These are phyloP conservation scores for Microcebus griseorufus DNA, from an alignment of 2,113 vertebrate species.

Conservation along the genomic window DNA sequence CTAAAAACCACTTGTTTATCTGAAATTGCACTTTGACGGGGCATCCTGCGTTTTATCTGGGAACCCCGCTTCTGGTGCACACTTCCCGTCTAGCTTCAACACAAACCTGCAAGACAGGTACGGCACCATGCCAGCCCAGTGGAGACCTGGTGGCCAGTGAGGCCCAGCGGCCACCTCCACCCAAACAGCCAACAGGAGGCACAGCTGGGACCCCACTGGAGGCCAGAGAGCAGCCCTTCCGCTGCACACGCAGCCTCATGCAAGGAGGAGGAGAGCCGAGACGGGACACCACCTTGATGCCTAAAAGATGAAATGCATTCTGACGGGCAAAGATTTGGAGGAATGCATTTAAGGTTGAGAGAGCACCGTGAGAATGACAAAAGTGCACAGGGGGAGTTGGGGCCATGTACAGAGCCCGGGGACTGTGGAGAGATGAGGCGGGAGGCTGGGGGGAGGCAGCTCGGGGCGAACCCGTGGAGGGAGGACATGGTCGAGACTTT, in stretches of 20 bases:
- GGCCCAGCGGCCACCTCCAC: background rate
- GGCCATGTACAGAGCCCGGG: fast-evolving
- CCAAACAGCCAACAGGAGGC: background rate
- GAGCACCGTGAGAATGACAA: fast-evolving
- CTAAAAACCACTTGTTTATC: background rate
- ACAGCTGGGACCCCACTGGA: background rate
- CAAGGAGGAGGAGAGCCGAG: no score
- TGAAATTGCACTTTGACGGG: background rate
- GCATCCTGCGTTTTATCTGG: background rate
- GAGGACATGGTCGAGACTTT: background rate
- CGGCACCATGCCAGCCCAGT: fast-evolving
- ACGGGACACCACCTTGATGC: background rate
- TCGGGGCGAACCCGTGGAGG: fast-evolving
- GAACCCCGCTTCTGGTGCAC: fast-evolving
- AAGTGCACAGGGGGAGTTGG: fast-evolving
- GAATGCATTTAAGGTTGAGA: background rate
- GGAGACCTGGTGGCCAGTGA: background rate
- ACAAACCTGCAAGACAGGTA: background rate
- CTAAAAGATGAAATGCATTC: background rate
- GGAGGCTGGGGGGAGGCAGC: background rate
- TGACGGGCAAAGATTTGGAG: background rate
- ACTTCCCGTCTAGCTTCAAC: fast-evolving
- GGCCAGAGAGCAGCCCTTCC: background rate
- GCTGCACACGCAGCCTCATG: background rate
- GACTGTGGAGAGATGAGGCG: fast-evolving